Evolutionary conservation across 2,888 invertebrate species (phyloP).

Genomic region (Sinohyriopsis cumingii): DNA sequence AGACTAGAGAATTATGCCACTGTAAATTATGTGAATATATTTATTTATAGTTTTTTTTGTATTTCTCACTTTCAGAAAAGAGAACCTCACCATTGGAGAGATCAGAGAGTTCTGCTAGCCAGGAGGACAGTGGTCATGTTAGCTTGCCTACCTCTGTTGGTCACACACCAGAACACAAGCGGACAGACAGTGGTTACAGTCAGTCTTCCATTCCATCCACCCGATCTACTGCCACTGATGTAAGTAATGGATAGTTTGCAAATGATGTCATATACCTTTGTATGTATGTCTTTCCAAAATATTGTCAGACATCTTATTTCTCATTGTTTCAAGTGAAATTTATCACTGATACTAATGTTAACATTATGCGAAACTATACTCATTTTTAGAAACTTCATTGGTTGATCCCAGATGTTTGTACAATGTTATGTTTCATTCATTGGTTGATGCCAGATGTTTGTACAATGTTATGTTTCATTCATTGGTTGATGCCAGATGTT

Average conservation of each 20-base stretch:
- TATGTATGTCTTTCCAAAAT: neutral
- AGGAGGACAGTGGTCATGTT: conserved; percentile 54
- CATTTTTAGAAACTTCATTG: too few species aligned
- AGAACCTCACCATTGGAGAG: conserved; percentile 39
- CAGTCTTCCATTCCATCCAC: conserved; percentile 48
- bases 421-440: too few species aligned
- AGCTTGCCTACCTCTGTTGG: conserved; percentile 46
- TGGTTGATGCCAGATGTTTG: too few species aligned
- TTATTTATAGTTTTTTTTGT: too few species aligned
- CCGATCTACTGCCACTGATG: conserved; percentile 48
- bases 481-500: too few species aligned
- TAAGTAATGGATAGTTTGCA: conserved; percentile 20
- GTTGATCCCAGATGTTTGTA: too few species aligned
- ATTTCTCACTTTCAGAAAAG: conserved; percentile 1
- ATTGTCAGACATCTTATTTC: neutral
- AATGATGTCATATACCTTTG: neutral
- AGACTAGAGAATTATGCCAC: too few species aligned
- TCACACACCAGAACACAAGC: conserved; percentile 49
- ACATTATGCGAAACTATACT: too few species aligned
- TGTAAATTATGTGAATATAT: too few species aligned
- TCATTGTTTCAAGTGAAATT: too few species aligned
- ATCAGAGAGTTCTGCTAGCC: conserved; percentile 46
- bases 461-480: too few species aligned
- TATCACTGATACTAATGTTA: too few species aligned
- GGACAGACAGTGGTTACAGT: conserved; percentile 45